These are phyloP conservation scores for Gracilinanus agilis DNA, from an alignment of 2,113 vertebrate genomes.

Conservation along the genomic window DNA sequence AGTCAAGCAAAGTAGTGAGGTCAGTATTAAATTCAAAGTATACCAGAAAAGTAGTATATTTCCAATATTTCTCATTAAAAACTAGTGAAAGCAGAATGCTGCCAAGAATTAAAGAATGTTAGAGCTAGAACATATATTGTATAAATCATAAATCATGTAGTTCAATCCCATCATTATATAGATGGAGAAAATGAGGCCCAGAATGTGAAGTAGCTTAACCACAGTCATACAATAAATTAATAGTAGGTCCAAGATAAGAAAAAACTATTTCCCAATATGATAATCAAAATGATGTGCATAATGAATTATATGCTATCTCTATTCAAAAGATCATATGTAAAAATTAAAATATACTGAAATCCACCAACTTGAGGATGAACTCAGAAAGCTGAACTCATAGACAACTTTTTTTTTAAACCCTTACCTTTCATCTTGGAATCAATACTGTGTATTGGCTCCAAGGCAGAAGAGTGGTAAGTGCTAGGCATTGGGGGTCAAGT, in stretches of 20 bases:
- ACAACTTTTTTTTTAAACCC: no score
- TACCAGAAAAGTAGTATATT: constrained; percentile 61
- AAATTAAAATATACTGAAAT: constrained; percentile 40
- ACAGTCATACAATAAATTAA: neutral
- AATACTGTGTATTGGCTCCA: no score
- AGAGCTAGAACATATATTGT: neutral
- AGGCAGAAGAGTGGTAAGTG: no score
- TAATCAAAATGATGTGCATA: neutral
- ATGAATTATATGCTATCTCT: neutral
- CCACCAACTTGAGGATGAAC: constrained; percentile 43
- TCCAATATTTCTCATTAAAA: constrained; percentile 34
- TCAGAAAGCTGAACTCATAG: constrained; percentile 44
- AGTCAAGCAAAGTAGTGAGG: constrained; percentile 70
- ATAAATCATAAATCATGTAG: neutral
- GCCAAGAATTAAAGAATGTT: neutral
- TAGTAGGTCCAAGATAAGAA: neutral
- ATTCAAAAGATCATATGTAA: constrained; percentile 51
- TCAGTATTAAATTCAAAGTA: constrained; percentile 57
- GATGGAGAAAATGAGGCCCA: neutral
- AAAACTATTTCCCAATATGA: neutral
- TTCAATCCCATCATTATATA: neutral
- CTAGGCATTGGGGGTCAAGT: no score
- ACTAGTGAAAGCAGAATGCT: neutral
- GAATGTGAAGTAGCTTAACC: neutral
- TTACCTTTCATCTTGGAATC: no score